These are phyloP conservation scores for Triplophysa rosa DNA, from an alignment of 2,113 vertebrate genomes.

Conservation along the genomic window DNA sequence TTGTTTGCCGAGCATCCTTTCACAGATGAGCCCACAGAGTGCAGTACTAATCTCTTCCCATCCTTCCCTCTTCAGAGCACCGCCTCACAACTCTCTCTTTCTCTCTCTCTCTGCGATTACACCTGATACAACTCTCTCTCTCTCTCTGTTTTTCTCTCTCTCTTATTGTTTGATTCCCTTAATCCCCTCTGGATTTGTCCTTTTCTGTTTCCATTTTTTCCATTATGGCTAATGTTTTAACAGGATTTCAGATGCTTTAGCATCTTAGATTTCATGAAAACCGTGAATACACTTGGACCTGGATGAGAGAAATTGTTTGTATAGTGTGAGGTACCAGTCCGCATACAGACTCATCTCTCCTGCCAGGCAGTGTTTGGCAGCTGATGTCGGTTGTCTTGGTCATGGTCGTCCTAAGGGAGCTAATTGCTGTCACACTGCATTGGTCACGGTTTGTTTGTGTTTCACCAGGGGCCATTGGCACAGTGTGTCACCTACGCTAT, in stretches of 20 bases:
- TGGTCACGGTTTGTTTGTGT: constrained; percentile 63
- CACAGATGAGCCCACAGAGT: constrained; percentile 58
- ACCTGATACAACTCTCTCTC: no score
- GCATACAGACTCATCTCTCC: constrained; percentile 47
- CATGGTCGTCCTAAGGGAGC: constrained; percentile 71
- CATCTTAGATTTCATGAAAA: constrained; percentile 20
- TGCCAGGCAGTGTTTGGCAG: constrained; percentile 58
- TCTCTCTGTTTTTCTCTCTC: not conserved
- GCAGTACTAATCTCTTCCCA: constrained; percentile 59
- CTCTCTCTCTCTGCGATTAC: constrained; percentile 28
- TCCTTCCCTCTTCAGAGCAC: constrained; percentile 29
- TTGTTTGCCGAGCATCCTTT: constrained; percentile 53
- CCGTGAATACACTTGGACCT: constrained; percentile 26
- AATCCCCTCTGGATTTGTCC: constrained; percentile 36
- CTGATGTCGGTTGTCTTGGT: constrained; percentile 69
- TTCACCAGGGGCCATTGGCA: constrained; percentile 60
- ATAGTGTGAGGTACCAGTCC: constrained; percentile 22
- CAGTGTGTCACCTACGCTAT: constrained; percentile 36
- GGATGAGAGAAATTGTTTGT: constrained; percentile 33
- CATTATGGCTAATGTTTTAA: not conserved
- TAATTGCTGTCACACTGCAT: constrained; percentile 75
- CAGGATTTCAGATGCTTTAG: constrained; percentile 16
- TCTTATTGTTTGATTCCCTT: constrained; percentile 25
- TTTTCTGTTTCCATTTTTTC: constrained; percentile 1
- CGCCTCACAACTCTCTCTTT: constrained; percentile 27